A percentile compares a stretch with the other conserved stretches of the same genome.
Evolutionary conservation across 2,888 invertebrate species (phyloP).

Genomic region (Troides helena): DNA sequence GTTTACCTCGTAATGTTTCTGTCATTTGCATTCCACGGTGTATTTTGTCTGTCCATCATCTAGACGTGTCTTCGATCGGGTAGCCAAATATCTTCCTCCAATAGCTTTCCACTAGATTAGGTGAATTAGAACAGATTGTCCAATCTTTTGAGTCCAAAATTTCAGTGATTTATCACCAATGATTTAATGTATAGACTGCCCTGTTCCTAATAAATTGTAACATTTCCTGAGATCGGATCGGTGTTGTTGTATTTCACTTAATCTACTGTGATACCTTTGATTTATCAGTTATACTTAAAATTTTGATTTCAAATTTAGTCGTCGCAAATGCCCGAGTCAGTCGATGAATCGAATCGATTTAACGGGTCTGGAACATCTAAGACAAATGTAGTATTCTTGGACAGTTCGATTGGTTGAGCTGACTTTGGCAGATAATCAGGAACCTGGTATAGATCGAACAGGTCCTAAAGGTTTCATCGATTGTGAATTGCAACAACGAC

Average conservation of each 20-base stretch:
- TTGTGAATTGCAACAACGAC: constrained; percentile 42
- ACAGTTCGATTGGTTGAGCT: constrained; percentile 53
- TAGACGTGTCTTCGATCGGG: constrained; percentile 72
- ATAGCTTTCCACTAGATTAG: constrained; percentile 62
- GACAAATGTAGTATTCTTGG: constrained; percentile 3
- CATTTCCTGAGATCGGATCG: constrained; percentile 51
- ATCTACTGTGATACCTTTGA: constrained; percentile 57
- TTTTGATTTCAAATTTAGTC: constrained; percentile 35
- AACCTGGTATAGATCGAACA: constrained; percentile 52
- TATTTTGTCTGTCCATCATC: constrained; percentile 37
- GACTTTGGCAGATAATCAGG: constrained; percentile 54
- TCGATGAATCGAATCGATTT: constrained; percentile 50
- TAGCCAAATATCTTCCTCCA: constrained; percentile 41
- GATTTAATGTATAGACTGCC: constrained; percentile 70
- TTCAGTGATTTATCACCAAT: constrained; percentile 78
- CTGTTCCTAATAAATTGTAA: constrained; percentile 72
- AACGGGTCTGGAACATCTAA: constrained; percentile 18
- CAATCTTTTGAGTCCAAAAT: constrained; percentile 60
- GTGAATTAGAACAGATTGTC: constrained; percentile 55
- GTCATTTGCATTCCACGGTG: constrained; percentile 43
- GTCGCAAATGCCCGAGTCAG: constrained; percentile 35
- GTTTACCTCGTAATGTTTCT: constrained; percentile 41
- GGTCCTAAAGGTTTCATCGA: constrained; percentile 47
- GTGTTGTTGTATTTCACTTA: constrained; percentile 57
- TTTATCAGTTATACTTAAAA: constrained; percentile 30